Conservation (phyloP, 2,797 vertebrate genomes). For the Octomys mimax region DNA sequence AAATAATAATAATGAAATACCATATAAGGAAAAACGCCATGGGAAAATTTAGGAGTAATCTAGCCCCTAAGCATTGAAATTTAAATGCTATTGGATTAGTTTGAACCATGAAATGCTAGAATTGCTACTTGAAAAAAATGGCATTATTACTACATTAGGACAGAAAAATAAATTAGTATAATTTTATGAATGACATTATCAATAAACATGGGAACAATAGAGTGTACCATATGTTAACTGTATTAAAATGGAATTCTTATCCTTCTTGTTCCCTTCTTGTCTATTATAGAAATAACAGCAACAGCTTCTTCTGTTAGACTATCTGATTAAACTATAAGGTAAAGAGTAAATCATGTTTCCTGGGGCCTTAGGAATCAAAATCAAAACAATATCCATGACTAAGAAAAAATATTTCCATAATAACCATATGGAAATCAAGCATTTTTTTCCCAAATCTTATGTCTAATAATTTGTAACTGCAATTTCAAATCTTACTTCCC, state of each 20-base stretch:
- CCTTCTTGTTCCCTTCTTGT: not conserved
- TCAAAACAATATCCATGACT: not conserved
- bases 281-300: not conserved
- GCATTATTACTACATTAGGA: not conserved
- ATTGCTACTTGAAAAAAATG: slow-evolving; percentile 1
- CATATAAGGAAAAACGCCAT: not conserved
- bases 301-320: not conserved
- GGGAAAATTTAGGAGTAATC: not conserved
- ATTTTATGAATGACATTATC: not conserved
- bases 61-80: not conserved
- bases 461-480: not conserved
- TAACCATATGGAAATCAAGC: slow-evolving; percentile 21
- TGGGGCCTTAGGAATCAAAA: not conserved
- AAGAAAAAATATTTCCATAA: not conserved
- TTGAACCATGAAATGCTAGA: not conserved
- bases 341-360: not conserved
- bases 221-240: not conserved
- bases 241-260: not conserved
- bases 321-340: not conserved
- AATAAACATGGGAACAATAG: not conserved
- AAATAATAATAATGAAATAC: not conserved
- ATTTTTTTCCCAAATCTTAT: not conserved
- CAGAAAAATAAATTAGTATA: not conserved
- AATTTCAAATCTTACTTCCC: not conserved
- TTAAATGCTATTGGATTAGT: not conserved